A percentile compares a stretch with the other conserved stretches of the same genome.
These are phyloP conservation scores for Anaspis maculata DNA, from an alignment of 2,888 invertebrate genomes.

Conservation along the genomic window DNA sequence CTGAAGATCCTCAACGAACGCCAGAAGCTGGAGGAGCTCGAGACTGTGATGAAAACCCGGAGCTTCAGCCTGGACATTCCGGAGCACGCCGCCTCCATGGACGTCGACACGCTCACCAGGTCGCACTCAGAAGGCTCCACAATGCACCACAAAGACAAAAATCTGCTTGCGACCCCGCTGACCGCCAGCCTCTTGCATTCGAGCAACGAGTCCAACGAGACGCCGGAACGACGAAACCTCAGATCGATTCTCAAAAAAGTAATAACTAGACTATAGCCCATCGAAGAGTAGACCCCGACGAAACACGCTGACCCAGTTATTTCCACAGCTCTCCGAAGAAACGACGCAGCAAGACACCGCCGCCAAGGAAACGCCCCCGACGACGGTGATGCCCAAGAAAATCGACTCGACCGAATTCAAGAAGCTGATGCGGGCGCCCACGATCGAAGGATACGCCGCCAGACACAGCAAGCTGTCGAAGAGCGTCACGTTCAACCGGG, in stretches of 20 bases:
- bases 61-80: slow-evolving; percentile 74
- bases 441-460: slow-evolving; percentile 81
- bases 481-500: slow-evolving; percentile 81
- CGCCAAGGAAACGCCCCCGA: neutral
- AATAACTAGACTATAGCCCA: too few relatives aligned
- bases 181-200: slow-evolving; percentile 37
- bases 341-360: slow-evolving; percentile 21
- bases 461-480: slow-evolving; percentile 81
- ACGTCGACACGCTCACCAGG: slow-evolving; percentile 55
- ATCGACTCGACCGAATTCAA: slow-evolving; percentile 51
- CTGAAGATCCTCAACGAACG: slow-evolving; percentile 81
- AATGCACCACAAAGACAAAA: slow-evolving; percentile 49
- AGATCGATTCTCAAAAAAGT: slow-evolving; percentile 83
- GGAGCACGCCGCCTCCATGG: slow-evolving; percentile 30
- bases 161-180: slow-evolving; percentile 26
- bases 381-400: slow-evolving; percentile 30
- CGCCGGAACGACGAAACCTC: slow-evolving; percentile 68
- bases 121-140: slow-evolving; percentile 77
- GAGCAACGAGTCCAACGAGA: slow-evolving; percentile 64
- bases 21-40: slow-evolving; percentile 75
- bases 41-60: slow-evolving; percentile 64
- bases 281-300: too few relatives aligned
- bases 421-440: slow-evolving; percentile 70
- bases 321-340: slow-evolving; percentile 67
- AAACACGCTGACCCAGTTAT: too few relatives aligned